These are phyloP conservation scores for Montipora cactus DNA, from an alignment of 64 coral and sea anemone species.

Conservation along the genomic window DNA sequence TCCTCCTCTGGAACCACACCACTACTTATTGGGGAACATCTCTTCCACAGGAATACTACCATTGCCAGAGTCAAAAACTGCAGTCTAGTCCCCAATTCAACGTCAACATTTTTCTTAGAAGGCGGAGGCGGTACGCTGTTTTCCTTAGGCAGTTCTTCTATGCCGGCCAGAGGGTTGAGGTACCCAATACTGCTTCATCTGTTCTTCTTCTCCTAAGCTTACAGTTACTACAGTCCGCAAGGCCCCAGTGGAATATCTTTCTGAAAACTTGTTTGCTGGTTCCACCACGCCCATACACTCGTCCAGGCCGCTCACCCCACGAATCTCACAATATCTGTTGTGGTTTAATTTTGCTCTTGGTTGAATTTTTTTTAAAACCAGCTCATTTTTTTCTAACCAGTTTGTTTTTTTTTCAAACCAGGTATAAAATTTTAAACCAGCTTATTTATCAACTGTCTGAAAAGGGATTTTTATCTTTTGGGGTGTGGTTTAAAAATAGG, in stretches of 20 bases:
- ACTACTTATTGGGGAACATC: neutral
- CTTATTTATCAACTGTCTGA: no score
- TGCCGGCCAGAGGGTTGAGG: neutral
- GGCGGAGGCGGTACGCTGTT: no score
- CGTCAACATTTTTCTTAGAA: neutral
- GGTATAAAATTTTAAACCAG: no score
- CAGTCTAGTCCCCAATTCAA: neutral
- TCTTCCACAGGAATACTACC: neutral
- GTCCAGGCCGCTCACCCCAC: neutral
- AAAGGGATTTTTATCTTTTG: no score
- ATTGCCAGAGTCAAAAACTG: neutral
- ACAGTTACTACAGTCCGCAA: slow-evolving; percentile 29
- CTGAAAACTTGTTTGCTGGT: slow-evolving; percentile 31
- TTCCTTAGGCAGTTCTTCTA: neutral
- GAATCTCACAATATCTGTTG: neutral
- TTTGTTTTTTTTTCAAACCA: no score
- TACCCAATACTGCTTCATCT: slow-evolving; percentile 25
- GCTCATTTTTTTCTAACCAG: no score
- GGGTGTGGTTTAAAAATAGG: no score
- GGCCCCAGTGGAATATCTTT: slow-evolving; percentile 11
- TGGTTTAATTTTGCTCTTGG: no score
- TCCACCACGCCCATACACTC: slow-evolving; percentile 35
- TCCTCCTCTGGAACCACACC: no score
- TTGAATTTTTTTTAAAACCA: no score
- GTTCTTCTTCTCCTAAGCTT: slow-evolving; percentile 7